Conservation (phyloP, 2,113 vertebrate genomes). For the Carassius carassius region DNA sequence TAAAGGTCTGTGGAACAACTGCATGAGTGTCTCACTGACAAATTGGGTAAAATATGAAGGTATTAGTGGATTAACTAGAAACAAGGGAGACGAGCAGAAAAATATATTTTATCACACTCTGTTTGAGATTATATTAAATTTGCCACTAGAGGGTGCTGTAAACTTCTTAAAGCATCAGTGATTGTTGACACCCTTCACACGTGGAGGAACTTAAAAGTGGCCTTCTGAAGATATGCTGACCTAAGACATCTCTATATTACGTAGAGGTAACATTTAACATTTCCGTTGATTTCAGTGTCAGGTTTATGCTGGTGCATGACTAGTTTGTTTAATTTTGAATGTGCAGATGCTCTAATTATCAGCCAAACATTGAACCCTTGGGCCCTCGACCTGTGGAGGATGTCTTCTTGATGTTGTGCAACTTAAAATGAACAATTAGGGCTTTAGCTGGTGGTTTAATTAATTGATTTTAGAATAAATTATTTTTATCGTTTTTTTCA, state of each 20-base stretch:
- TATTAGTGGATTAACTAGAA: constrained; percentile 4
- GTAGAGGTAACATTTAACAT: not conserved
- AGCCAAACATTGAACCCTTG: not conserved
- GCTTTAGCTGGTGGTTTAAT: no score
- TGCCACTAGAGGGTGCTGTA: constrained; percentile 27
- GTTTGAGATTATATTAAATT: not conserved
- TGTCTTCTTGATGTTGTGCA: not conserved
- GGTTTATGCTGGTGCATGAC: not conserved
- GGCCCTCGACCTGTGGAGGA: no score
- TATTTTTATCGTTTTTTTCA: no score
- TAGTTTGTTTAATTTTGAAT: not conserved
- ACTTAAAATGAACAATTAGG: not conserved
- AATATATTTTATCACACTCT: not conserved
- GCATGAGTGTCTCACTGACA: not conserved
- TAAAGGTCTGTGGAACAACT: not conserved
- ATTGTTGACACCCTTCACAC: not conserved
- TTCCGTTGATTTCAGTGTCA: not conserved
- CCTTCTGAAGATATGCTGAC: not conserved
- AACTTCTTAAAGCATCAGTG: not conserved
- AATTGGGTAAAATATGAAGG: not conserved
- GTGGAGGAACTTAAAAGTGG: not conserved
- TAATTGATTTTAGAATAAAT: no score
- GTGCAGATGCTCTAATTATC: not conserved
- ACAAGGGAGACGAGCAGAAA: not conserved
- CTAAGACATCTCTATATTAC: not conserved